Base-by-base conservation (phyloP, 2,888 invertebrate species). In the Xanthorhoe designata region DNA sequence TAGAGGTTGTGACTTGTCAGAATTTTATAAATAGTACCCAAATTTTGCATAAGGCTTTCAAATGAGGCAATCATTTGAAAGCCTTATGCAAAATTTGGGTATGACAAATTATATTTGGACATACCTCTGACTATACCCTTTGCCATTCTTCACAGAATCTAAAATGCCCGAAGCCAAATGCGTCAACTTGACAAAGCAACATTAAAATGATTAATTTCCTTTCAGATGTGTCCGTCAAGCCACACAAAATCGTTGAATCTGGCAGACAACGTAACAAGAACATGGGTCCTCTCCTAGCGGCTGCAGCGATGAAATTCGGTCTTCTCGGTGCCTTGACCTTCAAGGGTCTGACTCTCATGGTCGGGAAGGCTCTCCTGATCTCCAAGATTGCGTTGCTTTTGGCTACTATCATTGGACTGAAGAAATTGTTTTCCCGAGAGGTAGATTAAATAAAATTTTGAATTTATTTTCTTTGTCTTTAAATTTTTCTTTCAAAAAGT, bases 381-480 rank as follows among this genome's bases (percentile, higher is more conserved):
- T 97, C 97, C 76, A 98, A 98, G 94, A 96, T 97, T 60, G 97
- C 97, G 2, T 94, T 98, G 9, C 94, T 97, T 3, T 89, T 97
- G 62, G 96, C 97, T 13, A 96, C 96, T 52, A 96, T 97, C 75
- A 96, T 97, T 73, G 97, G 97, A 38, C 84, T 97, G 80, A 97
- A 97, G 94, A 97, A 97, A 80, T 91, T 98, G 50, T 95, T 97
- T 87, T 95, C 95, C 57, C 96, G 96, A 81, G 96, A 94, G 94
- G 94, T 94, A 72, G 89, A 90, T 72, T 73, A 82, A 87, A 80
- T 87, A 76, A 73, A 70, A 45, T 50, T 32, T 17, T 68, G 18
- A 58, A 59, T 51, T 65, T 64, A 45, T 66, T 61, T 52, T 69
- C 54, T 24, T n/a, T 66, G 52, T 64, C 59, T 68, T 74, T 52